These are phyloP conservation scores for Zosterops hypoxanthus DNA, from an alignment of 2,113 vertebrate genomes.

Conservation along the genomic window DNA sequence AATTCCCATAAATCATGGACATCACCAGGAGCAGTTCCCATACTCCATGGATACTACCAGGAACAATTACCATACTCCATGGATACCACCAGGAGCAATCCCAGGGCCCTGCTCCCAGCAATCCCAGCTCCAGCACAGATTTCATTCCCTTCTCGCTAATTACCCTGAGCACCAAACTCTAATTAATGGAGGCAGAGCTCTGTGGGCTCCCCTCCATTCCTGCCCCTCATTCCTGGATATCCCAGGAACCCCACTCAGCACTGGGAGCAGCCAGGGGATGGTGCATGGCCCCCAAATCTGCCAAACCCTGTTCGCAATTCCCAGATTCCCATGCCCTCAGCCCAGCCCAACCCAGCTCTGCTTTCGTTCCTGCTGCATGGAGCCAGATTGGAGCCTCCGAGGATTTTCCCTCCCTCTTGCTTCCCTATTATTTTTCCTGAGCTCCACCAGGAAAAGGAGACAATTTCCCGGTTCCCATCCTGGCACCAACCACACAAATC, in stretches of 20 bases:
- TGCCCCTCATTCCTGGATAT: rapidly evolving
- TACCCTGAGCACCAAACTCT: neutral
- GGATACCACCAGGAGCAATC: neutral
- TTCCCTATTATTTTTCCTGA: neutral
- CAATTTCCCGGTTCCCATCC: neutral
- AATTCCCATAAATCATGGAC: no score
- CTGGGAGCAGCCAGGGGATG: neutral
- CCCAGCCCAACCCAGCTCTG: neutral
- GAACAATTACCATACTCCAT: rapidly evolving
- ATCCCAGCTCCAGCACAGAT: rapidly evolving
- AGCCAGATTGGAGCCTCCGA: neutral
- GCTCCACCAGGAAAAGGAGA: neutral
- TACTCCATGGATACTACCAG: neutral
- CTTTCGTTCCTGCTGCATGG: neutral
- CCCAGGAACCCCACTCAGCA: neutral
- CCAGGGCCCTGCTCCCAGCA: neutral
- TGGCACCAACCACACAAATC: neutral
- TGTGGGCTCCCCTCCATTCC: neutral
- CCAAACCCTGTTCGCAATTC: neutral
- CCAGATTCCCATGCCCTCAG: neutral
- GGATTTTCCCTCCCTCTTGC: neutral
- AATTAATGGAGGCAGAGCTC: neutral
- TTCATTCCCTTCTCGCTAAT: neutral
- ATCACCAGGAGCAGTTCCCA: rapidly evolving
- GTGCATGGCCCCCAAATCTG: neutral